Base-by-base conservation (phyloP, 2,113 vertebrate genomes). In the Podarcis cretensis region DNA sequence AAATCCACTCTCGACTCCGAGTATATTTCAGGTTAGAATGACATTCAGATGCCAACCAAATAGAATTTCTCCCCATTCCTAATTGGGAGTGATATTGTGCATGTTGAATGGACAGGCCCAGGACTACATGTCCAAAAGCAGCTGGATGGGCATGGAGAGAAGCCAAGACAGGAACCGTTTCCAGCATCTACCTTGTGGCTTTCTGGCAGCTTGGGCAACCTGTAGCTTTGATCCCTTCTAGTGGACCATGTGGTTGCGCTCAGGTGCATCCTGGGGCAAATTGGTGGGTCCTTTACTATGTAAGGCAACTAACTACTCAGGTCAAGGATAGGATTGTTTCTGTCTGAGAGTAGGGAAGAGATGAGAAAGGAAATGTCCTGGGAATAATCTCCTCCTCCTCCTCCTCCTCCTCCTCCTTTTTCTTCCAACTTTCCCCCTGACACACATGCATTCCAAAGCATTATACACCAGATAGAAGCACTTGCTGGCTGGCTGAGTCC, bases 361-460 rank as follows among this genome's bases (percentile, higher is more conserved):
- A 95, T 92, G 94, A 95, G 94, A 95, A 94, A 95, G 92, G 93
- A 94, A 83, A 74, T 91, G 94, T 95, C 95, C 90, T 92, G 93
- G 93, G 94, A 97, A 80, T 93, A 95, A n/a, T n/a, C n/a, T 8
- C 1, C n/a, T 59, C 5, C 59, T 4, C 71, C 77, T 54, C 43
- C 5, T 43, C 63, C 6, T 2, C n/a, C 43, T 6, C 27, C 63
- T 8, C 1, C n/a, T 48, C 5, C 59, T 4, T n/a, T 8, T 54
- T 27, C 80, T 43, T 25, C 18, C n/a, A 93, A 94, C 89, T 91
- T 94, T 90, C 89, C 90, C 16, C 93, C 77, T 94, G 48, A 54
- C 94, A 86, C 85, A 90, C 87, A 88, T 1, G 84, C 91, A 93
- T 95, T 96, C 94, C 95, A 83, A 79, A 86, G 89, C 92, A 93